These are phyloP conservation scores for Timandra comae DNA, from an alignment of 2,888 invertebrate species.

Conservation along the genomic window DNA sequence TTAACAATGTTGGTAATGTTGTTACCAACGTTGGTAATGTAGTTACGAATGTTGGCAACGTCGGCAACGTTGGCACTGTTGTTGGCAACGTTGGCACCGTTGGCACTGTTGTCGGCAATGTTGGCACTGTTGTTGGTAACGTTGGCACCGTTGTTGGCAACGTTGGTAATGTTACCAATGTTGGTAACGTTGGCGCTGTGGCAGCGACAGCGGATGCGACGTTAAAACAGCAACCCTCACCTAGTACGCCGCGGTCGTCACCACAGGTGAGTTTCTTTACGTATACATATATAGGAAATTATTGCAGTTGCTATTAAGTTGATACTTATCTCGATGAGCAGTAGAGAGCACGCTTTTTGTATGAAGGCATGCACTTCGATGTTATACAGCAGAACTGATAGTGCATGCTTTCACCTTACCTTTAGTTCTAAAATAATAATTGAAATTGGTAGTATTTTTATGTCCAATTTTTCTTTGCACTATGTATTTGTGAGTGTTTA, in stretches of 20 bases:
- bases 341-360: conserved; percentile 14
- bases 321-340: no score
- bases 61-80: conserved; percentile 30
- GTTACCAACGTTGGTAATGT: conserved; percentile 28
- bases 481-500: no score
- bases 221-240: conserved; percentile 63
- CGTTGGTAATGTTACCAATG: no score
- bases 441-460: no score
- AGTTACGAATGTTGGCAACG: conserved; percentile 37
- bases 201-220: conserved; percentile 44
- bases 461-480: no score
- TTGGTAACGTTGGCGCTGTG: conserved; percentile 30
- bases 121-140: conserved; percentile 29
- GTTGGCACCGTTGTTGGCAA: conserved; percentile 31
- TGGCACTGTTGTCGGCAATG: conserved; percentile 33
- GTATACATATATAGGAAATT: no score
- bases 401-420: no score
- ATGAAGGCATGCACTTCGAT: no score
- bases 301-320: no score
- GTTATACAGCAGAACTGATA: no score
- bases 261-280: conserved; percentile 47
- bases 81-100: conserved; percentile 25
- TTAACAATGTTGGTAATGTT: conserved; percentile 27
- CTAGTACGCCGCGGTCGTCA: conserved; percentile 54
- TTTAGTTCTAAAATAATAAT: no score